These are phyloP conservation scores for Napeogenes sylphis DNA, from an alignment of 2,888 invertebrate species.

Conservation along the genomic window DNA sequence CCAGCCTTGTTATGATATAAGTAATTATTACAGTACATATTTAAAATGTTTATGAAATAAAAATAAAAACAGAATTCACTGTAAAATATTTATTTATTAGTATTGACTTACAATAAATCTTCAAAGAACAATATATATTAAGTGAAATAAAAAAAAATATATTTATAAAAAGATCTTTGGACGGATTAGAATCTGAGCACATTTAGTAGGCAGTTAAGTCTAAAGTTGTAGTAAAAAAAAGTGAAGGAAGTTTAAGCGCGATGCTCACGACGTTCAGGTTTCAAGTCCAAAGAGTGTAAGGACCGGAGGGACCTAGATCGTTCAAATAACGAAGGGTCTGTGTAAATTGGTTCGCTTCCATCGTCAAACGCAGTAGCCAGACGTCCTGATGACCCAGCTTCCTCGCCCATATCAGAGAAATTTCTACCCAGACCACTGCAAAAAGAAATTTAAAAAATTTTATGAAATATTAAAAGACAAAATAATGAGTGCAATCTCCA, in stretches of 20 bases:
- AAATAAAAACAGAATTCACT: conserved; percentile 43
- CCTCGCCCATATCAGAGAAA: conserved; percentile 65
- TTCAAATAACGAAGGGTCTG: conserved; percentile 93
- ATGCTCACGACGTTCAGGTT: conserved; percentile 67
- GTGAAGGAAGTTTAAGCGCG: conserved; percentile 46
- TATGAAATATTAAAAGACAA: background rate
- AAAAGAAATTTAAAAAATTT: conserved; percentile 26
- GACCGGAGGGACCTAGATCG: conserved; percentile 86
- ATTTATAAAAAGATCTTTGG: conserved; percentile 35
- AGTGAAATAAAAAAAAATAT: conserved; percentile 36
- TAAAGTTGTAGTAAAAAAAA: conserved; percentile 22
- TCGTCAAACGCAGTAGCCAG: conserved; percentile 83
- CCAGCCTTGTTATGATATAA: background rate
- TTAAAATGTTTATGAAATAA: too few species aligned
- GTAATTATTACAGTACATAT: conserved; percentile 2
- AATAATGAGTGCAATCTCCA: background rate
- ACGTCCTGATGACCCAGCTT: conserved; percentile 70
- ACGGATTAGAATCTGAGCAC: conserved; percentile 55
- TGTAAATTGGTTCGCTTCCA: conserved; percentile 95
- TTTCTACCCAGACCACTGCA: conserved; percentile 67
- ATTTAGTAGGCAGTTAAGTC: conserved; percentile 45
- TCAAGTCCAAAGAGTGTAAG: conserved; percentile 79
- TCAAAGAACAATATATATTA: conserved; percentile 36
- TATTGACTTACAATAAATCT: conserved; percentile 57
- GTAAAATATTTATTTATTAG: conserved; percentile 60